Conservation (phyloP, 2,113 vertebrate species). For the Heterocephalus glaber region DNA sequence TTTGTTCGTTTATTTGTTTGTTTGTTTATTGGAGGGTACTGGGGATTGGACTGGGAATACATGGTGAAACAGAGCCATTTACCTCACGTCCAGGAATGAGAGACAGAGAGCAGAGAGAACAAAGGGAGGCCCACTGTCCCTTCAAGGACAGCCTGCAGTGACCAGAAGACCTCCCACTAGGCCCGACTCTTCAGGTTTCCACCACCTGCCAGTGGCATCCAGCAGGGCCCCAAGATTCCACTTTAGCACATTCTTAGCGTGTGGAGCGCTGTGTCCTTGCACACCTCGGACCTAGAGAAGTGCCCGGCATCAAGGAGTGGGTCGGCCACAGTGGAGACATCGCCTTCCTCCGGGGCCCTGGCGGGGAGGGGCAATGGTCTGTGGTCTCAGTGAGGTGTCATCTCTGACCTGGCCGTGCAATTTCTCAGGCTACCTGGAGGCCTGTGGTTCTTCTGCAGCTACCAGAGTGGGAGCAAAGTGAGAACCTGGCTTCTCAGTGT, state of each 20-base stretch:
- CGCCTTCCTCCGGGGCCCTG: neutral
- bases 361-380: neutral
- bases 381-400: rapidly evolving
- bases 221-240: neutral
- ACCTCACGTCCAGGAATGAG: neutral
- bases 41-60: neutral
- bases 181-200: too few relatives aligned
- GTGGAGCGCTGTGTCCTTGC: neutral
- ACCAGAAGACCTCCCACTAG: neutral
- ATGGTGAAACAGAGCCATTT: neutral
- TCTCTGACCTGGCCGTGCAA: neutral
- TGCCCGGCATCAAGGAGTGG: neutral
- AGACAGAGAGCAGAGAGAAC: neutral
- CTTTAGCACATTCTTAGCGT: too few relatives aligned
- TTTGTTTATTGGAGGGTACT: neutral
- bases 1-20: neutral
- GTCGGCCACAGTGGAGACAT: neutral
- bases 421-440: neutral
- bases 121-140: too few relatives aligned
- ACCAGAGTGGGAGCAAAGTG: too few relatives aligned
- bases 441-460: neutral
- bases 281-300: neutral
- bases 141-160: neutral
- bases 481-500: rapidly evolving
- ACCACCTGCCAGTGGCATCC: too few relatives aligned